phyloP scores from a whole-genome alignment of 2,797 vertebrate species.

The Uromys caudimaculatus region DNA sequence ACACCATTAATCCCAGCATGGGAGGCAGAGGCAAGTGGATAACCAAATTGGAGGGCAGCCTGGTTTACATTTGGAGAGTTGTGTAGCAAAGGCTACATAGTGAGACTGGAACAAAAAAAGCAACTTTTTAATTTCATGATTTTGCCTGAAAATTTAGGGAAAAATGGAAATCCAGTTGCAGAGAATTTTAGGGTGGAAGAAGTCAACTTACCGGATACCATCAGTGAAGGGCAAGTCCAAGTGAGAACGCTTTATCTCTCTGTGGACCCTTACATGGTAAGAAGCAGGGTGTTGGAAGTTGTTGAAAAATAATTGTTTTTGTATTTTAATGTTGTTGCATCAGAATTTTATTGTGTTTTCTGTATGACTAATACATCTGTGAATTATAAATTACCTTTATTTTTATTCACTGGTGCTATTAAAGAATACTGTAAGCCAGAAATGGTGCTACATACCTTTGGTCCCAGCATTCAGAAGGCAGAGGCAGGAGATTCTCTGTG shows the following conservation, averaged over 20 bases:
- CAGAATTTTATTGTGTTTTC: constrained; percentile 51
- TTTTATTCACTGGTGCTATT: constrained; percentile 39
- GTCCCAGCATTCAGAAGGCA: background rate
- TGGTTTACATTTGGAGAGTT: background rate
- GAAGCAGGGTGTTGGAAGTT: constrained; percentile 63
- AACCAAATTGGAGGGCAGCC: background rate
- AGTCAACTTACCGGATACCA: constrained; percentile 84
- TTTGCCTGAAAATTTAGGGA: constrained; percentile 86
- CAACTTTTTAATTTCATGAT: constrained; percentile 49
- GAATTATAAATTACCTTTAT: constrained; percentile 47
- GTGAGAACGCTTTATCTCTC: constrained; percentile 95
- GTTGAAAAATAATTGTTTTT: constrained; percentile 49
- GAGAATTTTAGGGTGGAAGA: constrained; percentile 93
- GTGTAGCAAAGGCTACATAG: background rate
- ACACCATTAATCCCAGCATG: background rate
- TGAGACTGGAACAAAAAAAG: background rate
- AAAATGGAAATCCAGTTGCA: constrained; percentile 90
- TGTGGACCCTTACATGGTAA: constrained; percentile 99
- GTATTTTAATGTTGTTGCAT: constrained; percentile 8
- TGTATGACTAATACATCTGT: background rate
- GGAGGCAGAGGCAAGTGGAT: background rate
- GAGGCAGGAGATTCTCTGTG: background rate
- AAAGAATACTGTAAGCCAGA: background rate
- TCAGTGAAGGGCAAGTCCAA: constrained; percentile 90
- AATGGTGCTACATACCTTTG: background rate